Conservation (phyloP, 1,140 invertebrate species). For the Sogatella furcifera region DNA sequence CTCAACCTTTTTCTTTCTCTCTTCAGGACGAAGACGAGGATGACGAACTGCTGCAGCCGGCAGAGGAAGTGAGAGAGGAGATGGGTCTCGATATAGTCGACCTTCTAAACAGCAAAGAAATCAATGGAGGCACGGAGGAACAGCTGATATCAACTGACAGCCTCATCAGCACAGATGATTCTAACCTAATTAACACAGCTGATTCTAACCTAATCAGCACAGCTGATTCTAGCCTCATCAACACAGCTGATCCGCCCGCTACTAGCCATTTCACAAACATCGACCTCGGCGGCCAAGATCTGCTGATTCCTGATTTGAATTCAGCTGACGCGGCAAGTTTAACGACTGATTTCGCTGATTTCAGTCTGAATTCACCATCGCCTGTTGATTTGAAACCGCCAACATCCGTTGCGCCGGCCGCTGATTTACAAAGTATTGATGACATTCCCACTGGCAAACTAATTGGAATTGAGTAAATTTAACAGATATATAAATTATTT, state of each 20-base stretch:
- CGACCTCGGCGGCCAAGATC: neutral
- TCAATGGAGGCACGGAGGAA: neutral
- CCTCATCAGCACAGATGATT: neutral
- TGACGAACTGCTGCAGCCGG: conserved; percentile 6
- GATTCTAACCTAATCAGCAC: no score
- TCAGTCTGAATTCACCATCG: neutral
- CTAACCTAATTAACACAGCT: neutral
- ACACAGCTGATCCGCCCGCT: neutral
- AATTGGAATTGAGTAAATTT: neutral
- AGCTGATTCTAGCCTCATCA: neutral
- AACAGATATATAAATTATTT: no score
- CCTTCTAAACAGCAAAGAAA: neutral
- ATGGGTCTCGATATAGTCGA: neutral
- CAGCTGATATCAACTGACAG: neutral
- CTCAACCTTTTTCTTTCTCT: neutral
- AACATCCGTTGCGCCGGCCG: neutral
- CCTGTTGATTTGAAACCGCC: neutral
- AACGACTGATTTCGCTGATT: neutral
- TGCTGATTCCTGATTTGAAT: neutral
- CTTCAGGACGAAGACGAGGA: conserved; percentile 11
- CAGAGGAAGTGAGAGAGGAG: conserved; percentile 3
- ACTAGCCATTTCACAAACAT: neutral
- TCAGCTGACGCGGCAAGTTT: neutral
- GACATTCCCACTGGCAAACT: neutral
- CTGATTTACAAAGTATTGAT: neutral